These are phyloP conservation scores for Girardia tigrina DNA, from an alignment of 2,888 invertebrate genomes.

Conservation along the genomic window DNA sequence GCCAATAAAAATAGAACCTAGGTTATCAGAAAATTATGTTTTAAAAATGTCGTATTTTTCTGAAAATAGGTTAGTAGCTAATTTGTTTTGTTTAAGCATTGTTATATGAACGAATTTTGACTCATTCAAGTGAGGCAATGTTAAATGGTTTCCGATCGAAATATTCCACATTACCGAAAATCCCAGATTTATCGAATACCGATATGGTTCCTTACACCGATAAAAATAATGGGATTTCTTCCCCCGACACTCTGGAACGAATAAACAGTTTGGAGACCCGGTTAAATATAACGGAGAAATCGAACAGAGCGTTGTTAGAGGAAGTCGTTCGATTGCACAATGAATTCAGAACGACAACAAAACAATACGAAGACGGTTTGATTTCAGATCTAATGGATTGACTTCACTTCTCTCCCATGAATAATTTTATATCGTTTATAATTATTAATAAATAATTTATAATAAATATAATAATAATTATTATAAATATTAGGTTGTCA, in stretches of 20 bases:
- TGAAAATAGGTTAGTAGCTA: background rate
- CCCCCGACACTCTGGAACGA: constrained; percentile 39
- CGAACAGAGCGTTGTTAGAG: constrained; percentile 48
- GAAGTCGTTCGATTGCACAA: constrained; percentile 39
- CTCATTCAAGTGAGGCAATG: background rate
- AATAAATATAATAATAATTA: too few relatives aligned
- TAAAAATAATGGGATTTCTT: constrained; percentile 3
- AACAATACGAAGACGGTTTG: constrained; percentile 28
- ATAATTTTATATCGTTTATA: too few relatives aligned
- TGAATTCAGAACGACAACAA: constrained; percentile 24
- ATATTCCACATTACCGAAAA: background rate
- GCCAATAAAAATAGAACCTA: constrained; percentile 3
- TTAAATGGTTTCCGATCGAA: constrained; percentile 2
- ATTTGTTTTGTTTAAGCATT: background rate
- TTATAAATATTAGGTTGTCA: too few relatives aligned
- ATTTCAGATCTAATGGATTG: background rate
- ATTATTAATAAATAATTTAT: too few relatives aligned
- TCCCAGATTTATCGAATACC: background rate
- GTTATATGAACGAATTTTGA: background rate
- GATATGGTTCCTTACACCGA: background rate
- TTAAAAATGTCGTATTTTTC: background rate
- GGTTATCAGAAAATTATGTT: background rate
- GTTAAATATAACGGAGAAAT: constrained; percentile 46
- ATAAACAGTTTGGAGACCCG: constrained; percentile 45
- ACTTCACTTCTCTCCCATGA: background rate